phyloP scores from a whole-genome alignment of 2,888 invertebrate genomes.

The Cheilosia soror region DNA sequence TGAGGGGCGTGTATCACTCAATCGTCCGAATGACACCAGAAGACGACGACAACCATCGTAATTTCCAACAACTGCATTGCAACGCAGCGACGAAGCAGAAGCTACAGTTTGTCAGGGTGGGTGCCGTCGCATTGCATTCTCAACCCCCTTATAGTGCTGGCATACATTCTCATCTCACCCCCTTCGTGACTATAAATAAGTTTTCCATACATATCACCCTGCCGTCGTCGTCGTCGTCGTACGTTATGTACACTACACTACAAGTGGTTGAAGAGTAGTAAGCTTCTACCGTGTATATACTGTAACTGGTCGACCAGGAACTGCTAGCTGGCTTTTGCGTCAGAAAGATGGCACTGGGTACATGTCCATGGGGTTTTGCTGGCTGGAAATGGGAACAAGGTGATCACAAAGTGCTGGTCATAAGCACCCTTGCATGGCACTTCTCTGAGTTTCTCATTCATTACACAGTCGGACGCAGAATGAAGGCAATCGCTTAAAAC shows the following conservation, averaged over 20 bases:
- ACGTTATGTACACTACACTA: conserved; percentile 26
- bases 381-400: conserved; percentile 63
- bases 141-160: neutral
- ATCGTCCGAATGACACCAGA: conserved; percentile 54
- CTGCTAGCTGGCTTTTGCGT: conserved; percentile 41
- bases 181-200: conserved; percentile 30
- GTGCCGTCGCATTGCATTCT: conserved; percentile 24
- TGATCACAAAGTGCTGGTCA: conserved; percentile 54
- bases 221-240: conserved; percentile 3
- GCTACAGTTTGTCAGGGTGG: conserved; percentile 28
- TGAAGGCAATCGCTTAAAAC: conserved; percentile 31
- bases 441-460: conserved; percentile 18
- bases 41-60: conserved; percentile 42
- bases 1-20: conserved; percentile 47
- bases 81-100: conserved; percentile 69
- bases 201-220: conserved; percentile 22
- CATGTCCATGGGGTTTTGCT: conserved; percentile 24
- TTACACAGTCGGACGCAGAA: conserved; percentile 12
- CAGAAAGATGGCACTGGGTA: conserved; percentile 26
- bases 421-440: conserved; percentile 31
- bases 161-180: neutral
- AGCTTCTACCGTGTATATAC: neutral
- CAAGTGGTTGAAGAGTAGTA: conserved; percentile 60
- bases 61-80: conserved; percentile 66
- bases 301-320: neutral